Evolutionary conservation across 2,888 invertebrate species (phyloP), one percentile per base, ranked within the genome.

Genomic region (Imbricaverruca yamaguchii): DNA sequence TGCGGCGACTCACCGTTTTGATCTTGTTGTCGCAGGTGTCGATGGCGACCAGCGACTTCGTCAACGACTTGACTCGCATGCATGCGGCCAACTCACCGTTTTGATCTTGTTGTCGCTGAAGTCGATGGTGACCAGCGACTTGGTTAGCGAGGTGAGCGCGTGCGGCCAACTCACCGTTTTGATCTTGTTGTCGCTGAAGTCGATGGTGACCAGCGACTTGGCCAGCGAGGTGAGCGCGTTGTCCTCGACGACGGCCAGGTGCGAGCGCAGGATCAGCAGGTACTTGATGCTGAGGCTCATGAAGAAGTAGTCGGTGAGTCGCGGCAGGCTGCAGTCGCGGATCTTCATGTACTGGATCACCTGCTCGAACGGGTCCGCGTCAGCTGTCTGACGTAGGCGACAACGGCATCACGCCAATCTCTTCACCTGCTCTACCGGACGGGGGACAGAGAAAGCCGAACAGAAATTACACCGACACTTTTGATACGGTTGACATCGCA

Each of bases 191-290:
- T 94, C 92, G 0, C 95, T 95, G 79, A 96, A 92, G 87, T 96
- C 96, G 86, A 96, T 89, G 86, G 95, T 94, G 39, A 95, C 95
- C 85, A 96, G 88, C 87, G 93, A 84, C 9, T 84, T 82, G 10
- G 94, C 94, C 85, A 96, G 92, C 67, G 95, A 95, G 86, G 94
- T 94, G 81, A 96, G 90, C 0, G 95, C 94, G 18, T 93, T 92
- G 86, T 94, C 94, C 86, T 95, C 95, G 82, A 96, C 92, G 81
- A 93, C 93, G 56, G 94, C 94, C 85, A 96, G 88, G 86, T 94
- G 95, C 88, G 94, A 84, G 11, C 83, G 81, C 78, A 83, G 82
- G 81, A 84, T 83, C 79, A 80, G 81, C 61, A 84, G 82, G 65
- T 83, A 83, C 23, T 80, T 65, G 53, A 84, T 83, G 67, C 82